Evolutionary conservation across 64 coral and sea anemone species (phyloP), one percentile per base, ranked within the genome.

Genomic region (Montipora foliosa): DNA sequence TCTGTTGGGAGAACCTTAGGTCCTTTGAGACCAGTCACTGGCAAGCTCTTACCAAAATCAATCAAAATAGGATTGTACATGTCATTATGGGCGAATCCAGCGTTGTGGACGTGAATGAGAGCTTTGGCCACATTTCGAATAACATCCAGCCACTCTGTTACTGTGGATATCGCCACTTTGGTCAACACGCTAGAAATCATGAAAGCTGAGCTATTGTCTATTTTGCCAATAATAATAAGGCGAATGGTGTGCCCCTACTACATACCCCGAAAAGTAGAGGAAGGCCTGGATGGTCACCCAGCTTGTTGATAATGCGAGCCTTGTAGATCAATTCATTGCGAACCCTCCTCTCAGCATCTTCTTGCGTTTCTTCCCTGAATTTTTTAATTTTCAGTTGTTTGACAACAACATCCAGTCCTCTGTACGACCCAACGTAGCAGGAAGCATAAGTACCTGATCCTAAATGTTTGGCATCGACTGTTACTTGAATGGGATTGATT

Each of bases 191-290:
- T 72, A 20, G 68, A 22, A 6, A 72, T 29, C 8, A 0, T 72
- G 61, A 87, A 19, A 2, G 83, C 69, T 71, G 69, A 47, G 83
- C 83, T 87, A 24, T 14, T 5, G 48, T 67, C 24, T 47, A 44
- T 49, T 67, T 93, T 74, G 29, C 82, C 59, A 44, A 79, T 81
- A 50, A 93, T 25, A 15, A 93, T 55, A 8, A 93, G 17, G 11
- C 29, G 52, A 46, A 79, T 6, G 91, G 82, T 22, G 53, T 4
- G 3, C 9, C 17, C 44, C 12, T 17, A 49, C 91, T 87, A 29
- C 91, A 87, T 61, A 93, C 55, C 44, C 91, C 82, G 60, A 93
- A 93, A 16, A 93, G 71, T 7, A 93, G n/a, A 47, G 91, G 91
- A 49, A 93, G 37, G n/a, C 90, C 12, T 0, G 74, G 82, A 87